Evolutionary conservation across 2,888 invertebrate genomes (phyloP).

Genomic region (Amblyjoppa proteus): DNA sequence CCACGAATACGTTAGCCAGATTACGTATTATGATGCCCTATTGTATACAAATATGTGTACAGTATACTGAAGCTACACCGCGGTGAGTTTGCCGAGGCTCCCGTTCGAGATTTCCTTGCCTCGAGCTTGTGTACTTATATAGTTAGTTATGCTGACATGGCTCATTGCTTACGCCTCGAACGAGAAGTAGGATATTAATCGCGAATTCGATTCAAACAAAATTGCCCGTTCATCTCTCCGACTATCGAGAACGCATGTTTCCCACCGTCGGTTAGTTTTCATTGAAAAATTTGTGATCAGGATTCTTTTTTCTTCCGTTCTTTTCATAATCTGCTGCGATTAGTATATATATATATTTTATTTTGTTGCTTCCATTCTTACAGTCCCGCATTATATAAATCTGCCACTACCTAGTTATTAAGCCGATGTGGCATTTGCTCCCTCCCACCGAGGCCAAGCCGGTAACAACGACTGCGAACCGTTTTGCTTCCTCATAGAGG

Average conservation of each 20-base stretch:
- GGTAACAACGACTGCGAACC: too few relatives aligned
- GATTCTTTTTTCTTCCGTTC: background rate
- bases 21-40: slow-evolving; percentile 83
- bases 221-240: slow-evolving; percentile 7
- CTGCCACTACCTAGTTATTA: background rate
- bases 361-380: background rate
- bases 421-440: too few relatives aligned
- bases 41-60: slow-evolving; percentile 83
- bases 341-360: background rate
- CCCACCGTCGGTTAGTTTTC: background rate
- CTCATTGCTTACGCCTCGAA: slow-evolving; percentile 52
- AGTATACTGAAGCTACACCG: slow-evolving; percentile 41
- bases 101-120: slow-evolving; percentile 51
- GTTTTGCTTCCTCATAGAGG: too few relatives aligned
- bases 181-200: slow-evolving; percentile 51
- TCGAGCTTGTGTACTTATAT: slow-evolving; percentile 36
- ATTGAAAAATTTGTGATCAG: background rate
- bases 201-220: slow-evolving; percentile 41
- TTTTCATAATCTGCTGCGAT: background rate
- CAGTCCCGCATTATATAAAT: background rate
- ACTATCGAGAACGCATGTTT: background rate
- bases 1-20: slow-evolving; percentile 81
- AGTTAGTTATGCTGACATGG: slow-evolving; percentile 51
- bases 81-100: slow-evolving; percentile 50
- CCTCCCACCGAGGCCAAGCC: too few relatives aligned